These are phyloP conservation scores for Nymphicus hollandicus DNA, from an alignment of 2,113 vertebrate genomes.

Conservation along the genomic window DNA sequence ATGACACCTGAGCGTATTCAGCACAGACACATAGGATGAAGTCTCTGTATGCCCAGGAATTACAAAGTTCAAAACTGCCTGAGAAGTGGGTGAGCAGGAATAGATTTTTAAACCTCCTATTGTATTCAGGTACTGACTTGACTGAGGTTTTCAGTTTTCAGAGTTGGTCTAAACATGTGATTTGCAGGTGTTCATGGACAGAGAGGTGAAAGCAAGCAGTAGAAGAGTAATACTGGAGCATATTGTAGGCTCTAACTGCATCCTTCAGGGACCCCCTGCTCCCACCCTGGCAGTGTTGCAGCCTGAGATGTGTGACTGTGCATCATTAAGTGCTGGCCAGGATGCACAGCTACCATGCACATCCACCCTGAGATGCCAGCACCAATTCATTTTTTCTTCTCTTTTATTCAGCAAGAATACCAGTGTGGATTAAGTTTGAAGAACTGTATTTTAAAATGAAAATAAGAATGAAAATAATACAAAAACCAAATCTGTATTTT, in stretches of 20 bases:
- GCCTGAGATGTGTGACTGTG: not conserved
- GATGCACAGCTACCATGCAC: not conserved
- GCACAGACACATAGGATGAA: not conserved
- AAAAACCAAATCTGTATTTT: not conserved
- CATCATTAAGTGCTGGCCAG: not conserved
- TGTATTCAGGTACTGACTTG: not conserved
- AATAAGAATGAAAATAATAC: constrained; percentile 48
- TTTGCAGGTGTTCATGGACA: not conserved
- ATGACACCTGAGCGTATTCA: not conserved
- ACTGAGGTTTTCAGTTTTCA: not conserved
- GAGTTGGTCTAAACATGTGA: not conserved
- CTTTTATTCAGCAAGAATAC: not conserved
- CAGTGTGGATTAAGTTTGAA: not conserved
- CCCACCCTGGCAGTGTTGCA: not conserved
- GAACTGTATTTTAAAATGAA: constrained; percentile 10
- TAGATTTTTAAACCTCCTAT: not conserved
- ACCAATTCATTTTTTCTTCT: not conserved
- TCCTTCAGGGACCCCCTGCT: not conserved
- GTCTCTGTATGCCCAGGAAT: not conserved
- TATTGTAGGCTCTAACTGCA: not conserved
- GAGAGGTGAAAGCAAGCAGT: not conserved
- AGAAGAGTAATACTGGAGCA: not conserved
- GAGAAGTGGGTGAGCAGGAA: not conserved
- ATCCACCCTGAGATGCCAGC: not conserved
- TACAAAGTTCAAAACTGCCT: not conserved